phyloP scores from a whole-genome alignment of 2,797 vertebrate genomes.

The Monodelphis domestica region DNA sequence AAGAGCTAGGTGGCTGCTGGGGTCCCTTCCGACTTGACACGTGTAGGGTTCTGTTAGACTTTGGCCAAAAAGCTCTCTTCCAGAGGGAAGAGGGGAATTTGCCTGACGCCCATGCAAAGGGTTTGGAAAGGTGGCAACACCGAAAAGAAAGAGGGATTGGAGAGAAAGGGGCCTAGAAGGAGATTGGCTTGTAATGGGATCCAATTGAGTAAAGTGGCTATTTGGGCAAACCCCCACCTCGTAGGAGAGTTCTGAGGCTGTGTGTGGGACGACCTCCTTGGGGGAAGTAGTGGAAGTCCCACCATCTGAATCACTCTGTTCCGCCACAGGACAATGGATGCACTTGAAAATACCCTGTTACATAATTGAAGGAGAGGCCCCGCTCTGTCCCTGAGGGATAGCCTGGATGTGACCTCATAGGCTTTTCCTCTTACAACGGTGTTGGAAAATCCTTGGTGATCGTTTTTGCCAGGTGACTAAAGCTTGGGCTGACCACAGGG shows the following conservation, averaged over 20 bases:
- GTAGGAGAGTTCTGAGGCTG: slow-evolving; percentile 61
- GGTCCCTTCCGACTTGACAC: slow-evolving; percentile 6
- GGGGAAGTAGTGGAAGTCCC: slow-evolving; percentile 69
- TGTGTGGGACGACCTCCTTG: slow-evolving; percentile 58
- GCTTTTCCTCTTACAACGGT: slow-evolving; percentile 74
- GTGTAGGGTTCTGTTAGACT: slow-evolving; percentile 29
- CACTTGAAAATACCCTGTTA: slow-evolving; percentile 67
- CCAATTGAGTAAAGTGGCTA: slow-evolving; percentile 42
- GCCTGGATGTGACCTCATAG: slow-evolving; percentile 74
- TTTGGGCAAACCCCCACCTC: slow-evolving; percentile 58
- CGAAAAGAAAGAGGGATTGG: slow-evolving; percentile 46
- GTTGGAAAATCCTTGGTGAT: slow-evolving; percentile 61
- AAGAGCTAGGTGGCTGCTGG: too few species aligned
- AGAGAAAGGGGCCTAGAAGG: slow-evolving; percentile 22
- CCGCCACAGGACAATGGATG: slow-evolving; percentile 67
- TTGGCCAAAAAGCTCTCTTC: slow-evolving; percentile 32
- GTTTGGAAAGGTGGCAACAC: slow-evolving; percentile 47
- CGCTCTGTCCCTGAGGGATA: slow-evolving; percentile 63
- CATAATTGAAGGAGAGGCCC: slow-evolving; percentile 73
- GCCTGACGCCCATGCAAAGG: background rate
- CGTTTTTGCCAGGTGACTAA: slow-evolving; percentile 68
- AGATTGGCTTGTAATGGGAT: slow-evolving; percentile 52
- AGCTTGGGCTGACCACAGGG: slow-evolving; percentile 38
- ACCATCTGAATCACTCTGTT: slow-evolving; percentile 64
- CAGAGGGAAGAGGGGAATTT: slow-evolving; percentile 13